Conservation (phyloP, 2,113 vertebrate species). For the Sinocyclocheilus anshuiensis region DNA sequence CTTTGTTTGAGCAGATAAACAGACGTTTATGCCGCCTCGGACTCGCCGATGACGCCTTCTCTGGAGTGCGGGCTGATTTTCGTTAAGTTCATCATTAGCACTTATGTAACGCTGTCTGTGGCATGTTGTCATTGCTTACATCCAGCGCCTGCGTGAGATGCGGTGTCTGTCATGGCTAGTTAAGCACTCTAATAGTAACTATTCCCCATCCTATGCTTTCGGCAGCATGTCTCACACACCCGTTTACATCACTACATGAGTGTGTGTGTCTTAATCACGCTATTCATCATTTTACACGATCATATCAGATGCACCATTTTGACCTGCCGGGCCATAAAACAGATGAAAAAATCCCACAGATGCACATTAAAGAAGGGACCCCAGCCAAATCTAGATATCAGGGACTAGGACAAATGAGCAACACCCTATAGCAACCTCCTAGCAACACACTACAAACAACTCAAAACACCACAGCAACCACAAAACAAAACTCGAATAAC, state of each 20-base stretch:
- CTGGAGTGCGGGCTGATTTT: neutral
- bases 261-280: neutral
- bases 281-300: neutral
- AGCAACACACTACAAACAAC: no score
- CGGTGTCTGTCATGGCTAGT: conserved; percentile 48
- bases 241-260: conserved; percentile 42
- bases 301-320: neutral
- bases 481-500: no score
- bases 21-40: neutral
- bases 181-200: conserved; percentile 32
- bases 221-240: conserved; percentile 38
- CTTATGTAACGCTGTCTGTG: conserved; percentile 65
- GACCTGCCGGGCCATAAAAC: neutral
- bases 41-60: neutral
- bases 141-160: conserved; percentile 29
- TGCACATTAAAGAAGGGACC: neutral
- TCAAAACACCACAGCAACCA: no score
- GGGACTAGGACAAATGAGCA: neutral
- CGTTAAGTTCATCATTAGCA: conserved; percentile 58
- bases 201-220: conserved; percentile 59
- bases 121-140: conserved; percentile 62
- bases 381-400: neutral
- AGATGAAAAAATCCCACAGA: neutral
- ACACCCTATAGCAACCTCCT: neutral
- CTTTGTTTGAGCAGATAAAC: conserved; percentile 28